These are phyloP conservation scores for Hoplias malabaricus DNA, from an alignment of 2,113 vertebrate genomes.

Conservation along the genomic window DNA sequence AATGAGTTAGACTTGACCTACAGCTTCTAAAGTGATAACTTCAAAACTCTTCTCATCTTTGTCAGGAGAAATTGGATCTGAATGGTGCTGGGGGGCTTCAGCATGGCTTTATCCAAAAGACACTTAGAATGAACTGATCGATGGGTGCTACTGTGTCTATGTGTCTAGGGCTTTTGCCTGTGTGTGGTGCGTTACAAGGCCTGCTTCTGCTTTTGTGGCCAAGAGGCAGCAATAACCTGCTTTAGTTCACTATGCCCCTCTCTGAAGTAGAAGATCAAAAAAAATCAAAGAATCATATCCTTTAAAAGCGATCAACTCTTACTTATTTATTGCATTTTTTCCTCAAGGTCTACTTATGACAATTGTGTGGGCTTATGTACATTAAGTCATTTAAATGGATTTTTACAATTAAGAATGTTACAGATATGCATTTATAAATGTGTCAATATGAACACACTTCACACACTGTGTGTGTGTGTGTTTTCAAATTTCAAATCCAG, in stretches of 20 bases:
- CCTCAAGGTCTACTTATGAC: not conserved
- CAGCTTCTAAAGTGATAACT: slow-evolving; percentile 17
- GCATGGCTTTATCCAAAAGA: not conserved
- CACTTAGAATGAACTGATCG: slow-evolving; percentile 33
- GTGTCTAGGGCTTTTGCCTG: not conserved
- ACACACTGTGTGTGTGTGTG: too few species aligned
- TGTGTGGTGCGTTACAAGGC: slow-evolving; percentile 16
- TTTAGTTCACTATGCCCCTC: not conserved
- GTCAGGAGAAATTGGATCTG: slow-evolving; percentile 39
- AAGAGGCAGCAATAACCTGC: not conserved
- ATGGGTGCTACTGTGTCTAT: slow-evolving; percentile 14
- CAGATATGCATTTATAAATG: too few species aligned
- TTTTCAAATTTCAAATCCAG: not conserved
- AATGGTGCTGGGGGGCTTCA: slow-evolving; percentile 20
- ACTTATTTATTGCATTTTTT: not conserved
- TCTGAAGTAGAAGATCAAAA: slow-evolving; percentile 4
- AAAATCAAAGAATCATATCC: not conserved
- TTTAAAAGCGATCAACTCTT: slow-evolving; percentile 32
- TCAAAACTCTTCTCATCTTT: slow-evolving; percentile 36
- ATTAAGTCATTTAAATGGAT: not conserved
- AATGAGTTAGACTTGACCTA: slow-evolving; percentile 29
- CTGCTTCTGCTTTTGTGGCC: not conserved
- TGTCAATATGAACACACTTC: too few species aligned
- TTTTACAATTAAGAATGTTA: too few species aligned
- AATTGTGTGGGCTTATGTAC: not conserved